These are phyloP conservation scores for Ormyrus labotus DNA, from an alignment of 2,888 invertebrate species.

Conservation along the genomic window DNA sequence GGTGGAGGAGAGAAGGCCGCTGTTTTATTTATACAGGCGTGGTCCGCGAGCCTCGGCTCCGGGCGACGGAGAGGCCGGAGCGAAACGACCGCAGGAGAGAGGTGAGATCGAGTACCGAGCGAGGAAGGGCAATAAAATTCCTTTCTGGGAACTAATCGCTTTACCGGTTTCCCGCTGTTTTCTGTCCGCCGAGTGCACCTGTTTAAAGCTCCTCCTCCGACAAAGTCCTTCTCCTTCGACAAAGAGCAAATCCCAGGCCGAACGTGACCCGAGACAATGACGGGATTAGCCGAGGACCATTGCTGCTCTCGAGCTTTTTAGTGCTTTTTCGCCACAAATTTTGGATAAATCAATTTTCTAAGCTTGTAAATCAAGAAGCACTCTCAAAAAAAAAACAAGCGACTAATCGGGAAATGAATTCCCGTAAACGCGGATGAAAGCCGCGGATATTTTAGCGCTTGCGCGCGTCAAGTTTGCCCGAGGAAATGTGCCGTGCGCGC, in stretches of 20 bases:
- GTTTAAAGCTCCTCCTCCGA: constrained; percentile 58
- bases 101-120: constrained; percentile 31
- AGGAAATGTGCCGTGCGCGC: background rate
- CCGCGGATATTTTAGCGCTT: too few species aligned
- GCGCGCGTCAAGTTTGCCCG: too few species aligned
- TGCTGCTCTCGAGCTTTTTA: constrained; percentile 2
- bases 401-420: too few species aligned
- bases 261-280: constrained; percentile 63
- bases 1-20: background rate
- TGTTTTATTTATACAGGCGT: constrained; percentile 35
- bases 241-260: constrained; percentile 36
- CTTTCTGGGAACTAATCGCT: constrained; percentile 62
- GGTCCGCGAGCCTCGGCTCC: background rate
- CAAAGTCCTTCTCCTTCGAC: constrained; percentile 46
- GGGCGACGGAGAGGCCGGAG: background rate
- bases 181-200: constrained; percentile 53
- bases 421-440: too few species aligned
- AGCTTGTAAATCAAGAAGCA: too few species aligned
- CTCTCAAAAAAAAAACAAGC: too few species aligned
- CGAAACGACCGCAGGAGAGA: background rate
- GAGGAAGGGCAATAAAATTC: constrained; percentile 56
- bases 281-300: constrained; percentile 60
- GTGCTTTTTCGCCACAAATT: background rate
- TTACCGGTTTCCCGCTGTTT: constrained; percentile 58
- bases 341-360: too few species aligned